Evolutionary conservation across 2,113 vertebrate genomes (phyloP).

Genomic region (Physeter macrocephalus): DNA sequence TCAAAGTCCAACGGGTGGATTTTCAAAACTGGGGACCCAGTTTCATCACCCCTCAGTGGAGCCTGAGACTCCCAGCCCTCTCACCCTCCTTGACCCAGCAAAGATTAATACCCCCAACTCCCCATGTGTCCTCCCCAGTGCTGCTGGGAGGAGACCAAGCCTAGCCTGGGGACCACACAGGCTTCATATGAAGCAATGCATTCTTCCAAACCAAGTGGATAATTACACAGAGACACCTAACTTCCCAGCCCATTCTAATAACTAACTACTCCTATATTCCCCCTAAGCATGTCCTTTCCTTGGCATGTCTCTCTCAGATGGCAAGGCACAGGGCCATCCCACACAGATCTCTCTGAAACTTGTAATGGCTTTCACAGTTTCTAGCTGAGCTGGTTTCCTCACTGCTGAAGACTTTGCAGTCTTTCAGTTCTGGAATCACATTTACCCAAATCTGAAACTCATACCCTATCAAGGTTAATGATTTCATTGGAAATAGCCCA

Average conservation of each 20-base stretch:
- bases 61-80: neutral
- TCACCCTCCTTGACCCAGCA: neutral
- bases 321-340: neutral
- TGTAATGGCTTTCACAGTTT: neutral
- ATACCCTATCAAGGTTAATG: neutral
- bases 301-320: neutral
- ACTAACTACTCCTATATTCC: neutral
- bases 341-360: neutral
- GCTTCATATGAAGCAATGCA: neutral
- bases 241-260: neutral
- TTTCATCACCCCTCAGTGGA: neutral
- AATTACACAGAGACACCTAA: neutral
- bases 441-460: neutral
- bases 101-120: neutral
- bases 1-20: neutral
- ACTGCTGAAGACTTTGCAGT: neutral
- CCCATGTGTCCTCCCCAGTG: neutral
- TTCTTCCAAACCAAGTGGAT: neutral
- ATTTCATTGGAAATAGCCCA: neutral
- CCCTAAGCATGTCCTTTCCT: neutral
- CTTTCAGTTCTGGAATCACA: neutral
- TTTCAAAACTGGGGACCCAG: neutral
- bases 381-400: neutral
- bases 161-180: neutral
- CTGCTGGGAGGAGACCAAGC: neutral